Conservation (phyloP, 2,888 invertebrate genomes). For the Philereme transversata region DNA sequence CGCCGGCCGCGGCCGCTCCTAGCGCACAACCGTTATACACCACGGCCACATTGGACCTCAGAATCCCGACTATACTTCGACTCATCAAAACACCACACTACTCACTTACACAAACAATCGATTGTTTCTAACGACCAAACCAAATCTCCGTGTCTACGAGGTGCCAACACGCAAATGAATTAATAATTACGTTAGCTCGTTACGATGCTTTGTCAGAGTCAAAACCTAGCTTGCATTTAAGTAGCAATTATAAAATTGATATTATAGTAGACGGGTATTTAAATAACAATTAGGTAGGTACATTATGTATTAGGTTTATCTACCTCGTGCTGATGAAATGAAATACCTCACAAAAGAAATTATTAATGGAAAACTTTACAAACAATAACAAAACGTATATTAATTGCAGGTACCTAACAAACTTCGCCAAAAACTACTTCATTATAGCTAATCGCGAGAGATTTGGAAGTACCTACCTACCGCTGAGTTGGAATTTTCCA, state of each 20-base stretch:
- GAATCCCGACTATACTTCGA: constrained; percentile 45
- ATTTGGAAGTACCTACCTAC: constrained; percentile 37
- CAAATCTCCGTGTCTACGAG: constrained; percentile 41
- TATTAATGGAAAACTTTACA: constrained; percentile 12
- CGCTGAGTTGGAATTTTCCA: constrained; percentile 61
- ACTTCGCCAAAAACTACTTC: neutral
- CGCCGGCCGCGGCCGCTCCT: constrained; percentile 41
- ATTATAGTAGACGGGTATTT: constrained; percentile 28
- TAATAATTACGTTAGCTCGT: constrained; percentile 39
- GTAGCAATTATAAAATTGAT: constrained; percentile 31
- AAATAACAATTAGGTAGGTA: constrained; percentile 29
- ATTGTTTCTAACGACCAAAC: constrained; percentile 53
- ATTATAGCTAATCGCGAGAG: constrained; percentile 31
- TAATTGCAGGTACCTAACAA: constrained; percentile 5
- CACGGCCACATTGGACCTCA: constrained; percentile 65
- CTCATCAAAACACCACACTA: constrained; percentile 47
- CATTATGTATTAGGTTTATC: no score
- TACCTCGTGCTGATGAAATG: constrained; percentile 24
- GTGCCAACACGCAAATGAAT: constrained; percentile 53
- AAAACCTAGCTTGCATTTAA: constrained; percentile 29
- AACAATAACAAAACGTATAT: neutral
- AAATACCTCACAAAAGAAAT: constrained; percentile 31
- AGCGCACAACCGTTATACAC: constrained; percentile 74
- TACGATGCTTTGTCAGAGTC: constrained; percentile 22
- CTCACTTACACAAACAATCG: constrained; percentile 57